Evolutionary conservation across 2,113 vertebrate genomes (phyloP), one percentile per base, ranked within the genome.

Genomic region (Physeter macrocephalus): DNA sequence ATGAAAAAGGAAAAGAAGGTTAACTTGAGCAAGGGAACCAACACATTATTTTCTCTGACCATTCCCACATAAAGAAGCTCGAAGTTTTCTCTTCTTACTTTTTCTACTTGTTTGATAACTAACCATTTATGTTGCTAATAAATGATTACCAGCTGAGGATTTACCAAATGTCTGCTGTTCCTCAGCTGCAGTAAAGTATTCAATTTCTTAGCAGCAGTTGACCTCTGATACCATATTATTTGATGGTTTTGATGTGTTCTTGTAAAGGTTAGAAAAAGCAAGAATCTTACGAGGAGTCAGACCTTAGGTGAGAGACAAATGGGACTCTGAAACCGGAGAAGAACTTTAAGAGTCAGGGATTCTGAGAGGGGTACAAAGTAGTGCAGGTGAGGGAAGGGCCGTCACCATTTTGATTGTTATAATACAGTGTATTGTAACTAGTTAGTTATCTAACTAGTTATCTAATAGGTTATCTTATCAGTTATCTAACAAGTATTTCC

Each of bases 181-280:
- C 78, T 90, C 57, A 82, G 64, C 82, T 66, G 36, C 82, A 94
- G 86, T 39, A 82, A 88, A 78, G 67, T 31, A 41, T 46, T 94
- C 49, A 5, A 4, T 86, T 36, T 92, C 78, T 89, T 82, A 86
- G 89, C 91, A 91, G 86, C 21, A 86, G 77, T 72, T 96, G 92
- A 94, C 86, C 94, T 95, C 54, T 87, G 82, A 92, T 93, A 39
- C 54, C 54, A 34, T 49, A 36, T 49, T 90, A 52, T 97, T 78
- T 85, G n/a, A 87, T 89, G 66, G 59, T 39, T 95, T 94, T 93
- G 93, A 96, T 81, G 64, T 92, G 66, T 72, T 85, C 77, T 34
- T 92, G 78, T 82, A 95, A 95, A 95, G 82, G 82, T 13, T 72
- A 88, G 59, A 57, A 89, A 94, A 91, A 87, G 67, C 67, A 97